phyloP scores from a whole-genome alignment of 2,113 vertebrate species.

The Pitta sordida region DNA sequence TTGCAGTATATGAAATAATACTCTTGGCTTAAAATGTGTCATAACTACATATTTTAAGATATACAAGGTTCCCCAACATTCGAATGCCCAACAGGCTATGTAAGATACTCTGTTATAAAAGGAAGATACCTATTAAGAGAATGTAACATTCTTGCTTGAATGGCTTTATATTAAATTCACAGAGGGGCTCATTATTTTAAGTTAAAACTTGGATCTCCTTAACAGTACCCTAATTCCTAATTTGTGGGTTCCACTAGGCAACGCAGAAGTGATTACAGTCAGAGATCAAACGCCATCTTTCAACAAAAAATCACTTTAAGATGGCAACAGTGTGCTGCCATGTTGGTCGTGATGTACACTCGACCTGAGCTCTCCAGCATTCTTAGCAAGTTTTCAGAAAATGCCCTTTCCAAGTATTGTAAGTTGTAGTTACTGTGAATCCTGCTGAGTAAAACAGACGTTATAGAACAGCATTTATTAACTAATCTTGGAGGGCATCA shows the following conservation, averaged over 20 bases:
- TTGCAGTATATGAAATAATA: neutral
- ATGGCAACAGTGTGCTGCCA: neutral
- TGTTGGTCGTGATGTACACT: accelerated
- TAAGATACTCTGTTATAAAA: too few species aligned
- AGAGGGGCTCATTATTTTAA: neutral
- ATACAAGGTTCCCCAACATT: neutral
- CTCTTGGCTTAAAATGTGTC: neutral
- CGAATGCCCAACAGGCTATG: neutral
- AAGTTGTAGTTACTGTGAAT: neutral
- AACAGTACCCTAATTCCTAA: neutral
- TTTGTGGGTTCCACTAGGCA: neutral
- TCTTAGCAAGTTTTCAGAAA: neutral
- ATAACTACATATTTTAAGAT: neutral
- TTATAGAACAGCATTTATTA: neutral
- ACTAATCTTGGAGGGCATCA: neutral
- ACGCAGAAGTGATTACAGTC: neutral
- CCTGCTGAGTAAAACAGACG: neutral
- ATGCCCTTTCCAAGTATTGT: neutral
- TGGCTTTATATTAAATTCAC: neutral
- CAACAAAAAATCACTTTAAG: neutral
- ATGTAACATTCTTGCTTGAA: neutral
- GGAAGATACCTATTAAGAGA: too few species aligned
- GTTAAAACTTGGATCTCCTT: neutral
- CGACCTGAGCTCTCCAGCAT: neutral
- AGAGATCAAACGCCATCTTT: neutral